Evolutionary conservation across 2,113 vertebrate species (phyloP), one percentile per base, ranked within the genome.

Genomic region (Apeltes quadracus): DNA sequence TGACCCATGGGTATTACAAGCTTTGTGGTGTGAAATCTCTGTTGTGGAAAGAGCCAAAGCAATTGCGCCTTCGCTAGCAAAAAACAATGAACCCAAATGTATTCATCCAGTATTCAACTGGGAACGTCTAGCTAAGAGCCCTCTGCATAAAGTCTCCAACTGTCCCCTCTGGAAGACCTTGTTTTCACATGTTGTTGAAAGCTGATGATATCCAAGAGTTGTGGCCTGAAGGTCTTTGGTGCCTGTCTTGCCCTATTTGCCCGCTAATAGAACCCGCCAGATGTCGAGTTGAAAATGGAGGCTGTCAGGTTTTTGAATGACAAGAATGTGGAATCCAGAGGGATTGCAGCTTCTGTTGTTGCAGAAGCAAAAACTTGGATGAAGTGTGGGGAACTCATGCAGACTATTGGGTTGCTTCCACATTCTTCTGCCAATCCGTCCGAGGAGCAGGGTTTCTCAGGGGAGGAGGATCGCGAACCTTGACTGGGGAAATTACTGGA

Each of bases 21-120:
- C 48, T 53, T 51, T 67, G 11, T 41, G 36, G 39, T 67, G 16
- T 54, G 63, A 66, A 53, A 66, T 66, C 15, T 53, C 32, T 25
- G 29, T 51, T 36, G 44, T 51, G 8, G 14, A 36, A 64, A 29
- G 44, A 50, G n/a, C n/a, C 8, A 2, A 8, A 38, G 8, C 2
- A 51, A 22, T 20, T 50, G 10, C 1, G 2, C 51, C 25, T 27
- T 54, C 4, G 6, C 23, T 27, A 27, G 51, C 20, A 48, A 15
- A 63, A 44, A 7, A 18, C 7, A 2, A 12, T 14, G 2, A 34
- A 22, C 7, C 25, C 22, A 50, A 59, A 70, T 61, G 16, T 20
- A 34, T 41, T 23, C 20, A 15, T 34, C 20, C n/a, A n/a, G n/a
- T n/a, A 16, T 9, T 16, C 48, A 53, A 41, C 46, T 39, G 34